phyloP scores from a whole-genome alignment of 2,888 invertebrate species.

The Tineola bisselliella region DNA sequence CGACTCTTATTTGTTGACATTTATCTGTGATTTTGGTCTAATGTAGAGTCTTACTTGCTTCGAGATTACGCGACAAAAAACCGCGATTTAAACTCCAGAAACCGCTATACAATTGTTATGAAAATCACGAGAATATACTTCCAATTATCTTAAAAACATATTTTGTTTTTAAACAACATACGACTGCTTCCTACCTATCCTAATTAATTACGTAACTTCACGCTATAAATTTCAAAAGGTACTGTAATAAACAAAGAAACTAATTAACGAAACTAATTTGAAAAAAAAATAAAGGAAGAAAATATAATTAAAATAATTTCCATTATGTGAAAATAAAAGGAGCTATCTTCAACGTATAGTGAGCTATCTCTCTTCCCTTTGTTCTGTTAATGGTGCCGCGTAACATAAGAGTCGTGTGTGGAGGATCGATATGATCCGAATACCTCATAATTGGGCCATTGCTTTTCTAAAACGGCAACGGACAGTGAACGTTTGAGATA shows the following conservation, averaged over 20 bases:
- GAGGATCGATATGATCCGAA: background rate
- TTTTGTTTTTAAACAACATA: no score
- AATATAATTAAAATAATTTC: background rate
- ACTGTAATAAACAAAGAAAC: background rate
- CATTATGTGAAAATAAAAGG: background rate
- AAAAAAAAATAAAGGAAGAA: background rate
- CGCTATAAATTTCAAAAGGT: background rate
- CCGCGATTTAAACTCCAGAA: no score
- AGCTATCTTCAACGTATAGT: background rate
- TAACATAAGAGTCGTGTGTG: background rate
- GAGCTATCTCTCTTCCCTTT: background rate
- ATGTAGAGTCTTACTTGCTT: no score
- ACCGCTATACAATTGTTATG: no score
- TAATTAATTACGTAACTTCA: no score
- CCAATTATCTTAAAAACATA: no score
- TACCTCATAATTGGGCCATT: background rate
- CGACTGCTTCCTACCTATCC: no score
- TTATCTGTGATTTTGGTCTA: no score
- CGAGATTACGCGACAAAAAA: no score
- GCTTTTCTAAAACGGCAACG: background rate
- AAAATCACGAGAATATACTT: no score
- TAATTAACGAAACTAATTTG: background rate
- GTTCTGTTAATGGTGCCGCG: background rate
- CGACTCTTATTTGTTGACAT: no score
- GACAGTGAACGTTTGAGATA: background rate